Conservation (phyloP, 2,888 invertebrate genomes). For the Dasysyrphus albostriatus region DNA sequence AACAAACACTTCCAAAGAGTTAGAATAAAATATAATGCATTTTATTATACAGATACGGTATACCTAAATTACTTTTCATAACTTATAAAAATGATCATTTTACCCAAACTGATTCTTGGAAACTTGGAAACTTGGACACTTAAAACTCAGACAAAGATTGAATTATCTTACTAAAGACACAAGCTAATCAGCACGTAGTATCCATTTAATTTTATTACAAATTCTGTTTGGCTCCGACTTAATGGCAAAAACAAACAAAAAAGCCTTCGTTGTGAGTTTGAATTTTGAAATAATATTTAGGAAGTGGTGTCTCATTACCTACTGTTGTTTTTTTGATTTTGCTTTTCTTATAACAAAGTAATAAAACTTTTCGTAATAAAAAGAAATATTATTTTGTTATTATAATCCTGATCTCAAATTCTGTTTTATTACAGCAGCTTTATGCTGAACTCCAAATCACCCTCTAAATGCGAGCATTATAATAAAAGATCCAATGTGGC, state of each 20-base stretch:
- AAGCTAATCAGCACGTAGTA: constrained; percentile 29
- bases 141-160: neutral
- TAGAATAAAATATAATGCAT: too few relatives aligned
- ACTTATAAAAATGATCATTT: neutral
- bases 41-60: too few relatives aligned
- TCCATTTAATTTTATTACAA: constrained; percentile 31
- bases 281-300: constrained; percentile 8
- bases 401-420: neutral
- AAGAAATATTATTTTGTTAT: constrained; percentile 10
- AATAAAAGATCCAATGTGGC: constrained; percentile 38
- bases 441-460: constrained; percentile 24
- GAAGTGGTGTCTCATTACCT: constrained; percentile 31
- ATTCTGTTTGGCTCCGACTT: constrained; percentile 3
- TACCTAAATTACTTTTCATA: neutral
- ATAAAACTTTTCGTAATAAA: constrained; percentile 18
- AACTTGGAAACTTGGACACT: constrained; percentile 3
- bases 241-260: constrained; percentile 2
- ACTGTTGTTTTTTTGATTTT: neutral
- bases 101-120: neutral
- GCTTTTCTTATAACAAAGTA: constrained; percentile 8
- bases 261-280: constrained; percentile 2
- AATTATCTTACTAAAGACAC: constrained; percentile 5
- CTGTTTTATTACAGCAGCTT: constrained; percentile 10
- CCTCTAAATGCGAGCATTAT: constrained; percentile 45
- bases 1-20: too few relatives aligned